Percentiles rank a stretch among this genome's conserved stretches.
Conservation (phyloP, 2,888 invertebrate species). For the Melangyna quadrimaculata region DNA sequence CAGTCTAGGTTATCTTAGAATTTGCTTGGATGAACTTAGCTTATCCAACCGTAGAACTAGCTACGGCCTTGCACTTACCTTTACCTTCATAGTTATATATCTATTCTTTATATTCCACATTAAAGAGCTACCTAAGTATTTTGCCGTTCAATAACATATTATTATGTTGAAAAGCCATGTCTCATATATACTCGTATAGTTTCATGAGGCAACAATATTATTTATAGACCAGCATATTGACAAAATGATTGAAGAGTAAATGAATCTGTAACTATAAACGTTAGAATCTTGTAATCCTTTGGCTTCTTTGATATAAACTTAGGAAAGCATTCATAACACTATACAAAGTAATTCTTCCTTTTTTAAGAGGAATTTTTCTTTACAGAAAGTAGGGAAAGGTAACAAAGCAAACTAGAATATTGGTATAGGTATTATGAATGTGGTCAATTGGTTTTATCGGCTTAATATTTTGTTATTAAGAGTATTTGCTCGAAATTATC, state of each 20-base stretch:
- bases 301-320: slow-evolving; percentile 33
- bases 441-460: slow-evolving; percentile 3
- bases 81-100: too few relatives aligned
- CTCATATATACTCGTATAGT: neutral
- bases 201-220: neutral
- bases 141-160: too few relatives aligned
- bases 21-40: too few relatives aligned
- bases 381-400: slow-evolving; percentile 4
- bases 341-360: neutral
- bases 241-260: slow-evolving; percentile 43
- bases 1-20: too few relatives aligned
- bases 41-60: too few relatives aligned
- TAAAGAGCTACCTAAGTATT: too few relatives aligned
- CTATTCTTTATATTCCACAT: too few relatives aligned
- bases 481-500: slow-evolving; percentile 49
- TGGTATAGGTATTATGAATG: neutral
- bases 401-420: slow-evolving; percentile 13
- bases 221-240: neutral
- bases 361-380: slow-evolving; percentile 32
- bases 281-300: slow-evolving; percentile 51
- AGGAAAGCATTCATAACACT: neutral
- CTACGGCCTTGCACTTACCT: too few relatives aligned
- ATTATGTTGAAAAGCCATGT: too few relatives aligned
- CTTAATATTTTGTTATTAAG: neutral
- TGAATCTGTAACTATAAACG: slow-evolving; percentile 55